Evolutionary conservation across 2,113 vertebrate species (phyloP).

Genomic region (Corvus hawaiiensis): DNA sequence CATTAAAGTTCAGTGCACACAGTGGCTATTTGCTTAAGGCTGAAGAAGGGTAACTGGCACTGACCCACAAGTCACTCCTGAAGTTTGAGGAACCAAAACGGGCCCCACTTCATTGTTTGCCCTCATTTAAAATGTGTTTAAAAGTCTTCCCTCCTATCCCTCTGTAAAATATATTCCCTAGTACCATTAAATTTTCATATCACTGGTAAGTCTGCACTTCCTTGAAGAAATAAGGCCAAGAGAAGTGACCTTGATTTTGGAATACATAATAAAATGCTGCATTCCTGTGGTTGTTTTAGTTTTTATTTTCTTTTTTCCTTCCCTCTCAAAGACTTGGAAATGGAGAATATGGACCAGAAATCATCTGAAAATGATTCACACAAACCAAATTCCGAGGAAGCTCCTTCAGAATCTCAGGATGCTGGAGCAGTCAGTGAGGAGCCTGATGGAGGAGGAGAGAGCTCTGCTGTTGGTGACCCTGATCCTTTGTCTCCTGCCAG

Average conservation of each 20-base stretch:
- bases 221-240: neutral
- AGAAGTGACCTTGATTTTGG: neutral
- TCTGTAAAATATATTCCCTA: neutral
- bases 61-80: neutral
- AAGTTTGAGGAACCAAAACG: neutral
- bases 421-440: neutral
- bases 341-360: constrained; percentile 71
- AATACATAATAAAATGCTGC: neutral
- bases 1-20: accelerated
- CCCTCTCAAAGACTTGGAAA: constrained; percentile 71
- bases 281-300: neutral
- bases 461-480: neutral
- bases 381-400: constrained; percentile 54
- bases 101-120: neutral
- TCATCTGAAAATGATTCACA: constrained; percentile 70
- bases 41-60: neutral
- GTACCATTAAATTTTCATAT: neutral
- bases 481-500: constrained; percentile 15
- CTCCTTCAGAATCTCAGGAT: constrained; percentile 52
- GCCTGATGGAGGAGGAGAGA: constrained; percentile 35
- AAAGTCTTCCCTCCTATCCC: neutral
- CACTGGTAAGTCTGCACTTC: neutral
- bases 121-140: neutral
- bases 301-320: neutral
- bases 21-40: neutral